phyloP scores from a whole-genome alignment of 2,113 vertebrate species.

The Anser brachyrhynchus region DNA sequence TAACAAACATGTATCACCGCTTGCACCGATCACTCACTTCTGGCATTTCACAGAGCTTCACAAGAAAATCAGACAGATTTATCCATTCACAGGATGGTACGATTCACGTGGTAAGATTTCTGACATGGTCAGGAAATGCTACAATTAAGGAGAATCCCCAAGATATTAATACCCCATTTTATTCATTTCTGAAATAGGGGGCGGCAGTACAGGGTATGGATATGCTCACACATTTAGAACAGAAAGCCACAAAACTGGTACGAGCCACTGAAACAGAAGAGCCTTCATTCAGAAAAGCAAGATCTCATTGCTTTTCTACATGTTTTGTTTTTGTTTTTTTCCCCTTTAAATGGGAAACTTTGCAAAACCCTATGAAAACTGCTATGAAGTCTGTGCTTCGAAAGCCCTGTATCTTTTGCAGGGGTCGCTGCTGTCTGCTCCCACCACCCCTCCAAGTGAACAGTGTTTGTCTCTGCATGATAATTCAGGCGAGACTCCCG shows the following conservation, averaged over 20 bases:
- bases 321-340: neutral
- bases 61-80: neutral
- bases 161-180: neutral
- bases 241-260: neutral
- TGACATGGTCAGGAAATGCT: neutral
- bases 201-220: neutral
- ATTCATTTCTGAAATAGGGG: neutral
- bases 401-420: neutral
- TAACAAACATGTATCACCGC: neutral
- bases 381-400: neutral
- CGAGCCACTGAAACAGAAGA: neutral
- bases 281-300: neutral
- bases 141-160: neutral
- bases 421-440: neutral
- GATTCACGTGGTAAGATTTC: neutral
- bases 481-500: rapidly evolving
- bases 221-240: neutral
- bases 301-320: neutral
- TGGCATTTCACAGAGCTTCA: neutral
- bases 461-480: neutral
- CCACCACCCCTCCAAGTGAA: neutral
- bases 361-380: neutral
- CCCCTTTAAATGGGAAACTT: neutral
- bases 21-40: neutral
- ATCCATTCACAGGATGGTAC: neutral